Base-by-base conservation (phyloP, 1,140 invertebrate species). In the Zaprionus gabonicus region DNA sequence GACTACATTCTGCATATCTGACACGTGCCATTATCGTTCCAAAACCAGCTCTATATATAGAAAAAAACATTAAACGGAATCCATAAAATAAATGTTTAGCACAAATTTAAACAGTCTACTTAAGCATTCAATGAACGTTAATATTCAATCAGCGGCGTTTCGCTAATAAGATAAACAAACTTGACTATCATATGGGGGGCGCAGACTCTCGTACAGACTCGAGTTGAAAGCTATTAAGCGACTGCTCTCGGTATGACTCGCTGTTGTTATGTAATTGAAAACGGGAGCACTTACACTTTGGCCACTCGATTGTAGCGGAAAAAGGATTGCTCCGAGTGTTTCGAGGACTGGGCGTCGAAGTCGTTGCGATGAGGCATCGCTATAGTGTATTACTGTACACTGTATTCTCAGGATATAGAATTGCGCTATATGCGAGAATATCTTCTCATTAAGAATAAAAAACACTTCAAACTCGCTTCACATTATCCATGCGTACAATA, bases 261-360 rank as follows among this genome's bases (percentile, higher is more conserved):
- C 1, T 58, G 12, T n/a, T n/a, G 55, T 82, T 82, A 80, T 69
- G 69, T 77, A 81, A 81, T 55, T 27, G 4, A 71, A 44, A 15
- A n/a, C 12, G 27, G 17, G 15, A 34, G 20, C 49, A 64, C 87
- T 92, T 92, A 92, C 91, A 92, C 80, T 92, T 92, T 92, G 41
- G 91, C 91, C 63, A 92, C 78, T 31, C 91, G 91, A 44, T 86
- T 86, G 63, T 81, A 91, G 25, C 78, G 91, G 62, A 53, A 86
- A 58, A 77, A 78, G 51, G 91, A 91, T 59, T 82, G 78, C 63
- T 92, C 91, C 63, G 91, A 90, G 41, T 92, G 87, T 55, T 76
- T 88, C 3, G 90, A 88, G 13, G 91, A 92, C 49, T 82, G 71
- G 0, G 76, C 78, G 70, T 92, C 91, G 27, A 77, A 63, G 34